Conservation (phyloP, 2,113 vertebrate species). For the Lates calcarifer region DNA sequence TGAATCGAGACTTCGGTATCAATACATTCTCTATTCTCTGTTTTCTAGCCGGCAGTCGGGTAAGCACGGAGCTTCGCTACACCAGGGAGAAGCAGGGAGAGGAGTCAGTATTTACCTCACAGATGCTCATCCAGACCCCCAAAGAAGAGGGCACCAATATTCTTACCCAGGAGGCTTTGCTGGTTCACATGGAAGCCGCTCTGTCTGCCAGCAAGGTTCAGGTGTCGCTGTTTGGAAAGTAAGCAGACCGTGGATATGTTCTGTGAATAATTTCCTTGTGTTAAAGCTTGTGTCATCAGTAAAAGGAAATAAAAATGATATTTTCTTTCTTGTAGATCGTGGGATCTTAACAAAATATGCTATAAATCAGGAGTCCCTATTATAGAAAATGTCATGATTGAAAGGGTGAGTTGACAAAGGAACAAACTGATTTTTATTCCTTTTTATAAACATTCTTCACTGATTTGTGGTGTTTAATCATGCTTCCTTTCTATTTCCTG, state of each 20-base stretch:
- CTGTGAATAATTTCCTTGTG: neutral
- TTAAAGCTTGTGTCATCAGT: neutral
- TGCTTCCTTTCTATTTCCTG: slow-evolving; percentile 41
- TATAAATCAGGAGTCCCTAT: slow-evolving; percentile 98
- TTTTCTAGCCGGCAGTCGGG: slow-evolving; percentile 91
- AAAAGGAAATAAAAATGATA: neutral
- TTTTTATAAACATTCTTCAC: neutral
- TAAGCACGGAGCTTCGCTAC: slow-evolving; percentile 96
- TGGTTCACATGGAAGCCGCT: slow-evolving; percentile 95
- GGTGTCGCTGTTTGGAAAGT: slow-evolving; percentile 98
- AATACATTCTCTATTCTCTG: slow-evolving; percentile 27
- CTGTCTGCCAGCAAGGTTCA: slow-evolving; percentile 96
- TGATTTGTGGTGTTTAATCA: slow-evolving; percentile 30
- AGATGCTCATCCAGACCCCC: slow-evolving; percentile 97
- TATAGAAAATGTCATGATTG: slow-evolving; percentile 99
- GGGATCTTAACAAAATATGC: slow-evolving; percentile 99
- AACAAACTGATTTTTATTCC: rapidly evolving
- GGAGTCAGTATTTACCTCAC: slow-evolving; percentile 94
- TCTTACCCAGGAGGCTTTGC: slow-evolving; percentile 93
- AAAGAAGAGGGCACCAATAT: slow-evolving; percentile 91
- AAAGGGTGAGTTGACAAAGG: slow-evolving; percentile 88
- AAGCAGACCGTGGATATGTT: slow-evolving; percentile 72
- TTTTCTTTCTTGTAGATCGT: slow-evolving; percentile 86
- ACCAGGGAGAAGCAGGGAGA: slow-evolving; percentile 98
- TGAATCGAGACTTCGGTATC: neutral